Percentiles rank a stretch among this genome's conserved stretches.
phyloP scores from a whole-genome alignment of 2,797 vertebrate species.

The Sarcophilus harrisii region DNA sequence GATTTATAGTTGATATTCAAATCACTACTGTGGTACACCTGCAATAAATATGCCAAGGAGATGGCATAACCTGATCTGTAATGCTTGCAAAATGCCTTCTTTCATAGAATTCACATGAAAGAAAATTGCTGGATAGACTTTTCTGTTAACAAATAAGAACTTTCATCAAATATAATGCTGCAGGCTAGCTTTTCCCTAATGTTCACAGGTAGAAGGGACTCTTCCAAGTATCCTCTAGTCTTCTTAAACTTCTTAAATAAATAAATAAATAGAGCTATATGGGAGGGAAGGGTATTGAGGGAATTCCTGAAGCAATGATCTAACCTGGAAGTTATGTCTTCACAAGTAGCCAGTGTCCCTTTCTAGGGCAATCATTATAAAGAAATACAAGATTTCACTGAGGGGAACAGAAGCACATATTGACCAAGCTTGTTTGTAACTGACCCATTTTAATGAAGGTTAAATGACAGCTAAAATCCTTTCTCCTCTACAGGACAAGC shows the following conservation, averaged over 20 bases:
- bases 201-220: neutral
- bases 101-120: neutral
- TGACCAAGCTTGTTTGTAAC: neutral
- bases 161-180: neutral
- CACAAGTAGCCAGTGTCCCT: neutral
- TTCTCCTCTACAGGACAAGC: neutral
- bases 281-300: no score
- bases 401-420: neutral
- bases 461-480: slow-evolving; percentile 49
- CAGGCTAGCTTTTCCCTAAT: neutral
- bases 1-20: neutral
- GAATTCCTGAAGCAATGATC: neutral
- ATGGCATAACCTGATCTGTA: no score
- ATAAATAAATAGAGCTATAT: neutral
- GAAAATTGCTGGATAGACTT: neutral
- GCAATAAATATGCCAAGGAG: neutral
- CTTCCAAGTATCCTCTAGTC: neutral
- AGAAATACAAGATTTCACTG: neutral
- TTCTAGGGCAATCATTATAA: neutral
- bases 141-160: neutral
- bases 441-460: slow-evolving; percentile 51
- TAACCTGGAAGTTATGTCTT: neutral
- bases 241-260: no score
- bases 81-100: neutral
- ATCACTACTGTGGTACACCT: neutral